These are phyloP conservation scores for Karalla daura DNA, from an alignment of 2,797 vertebrate genomes.

Conservation along the genomic window DNA sequence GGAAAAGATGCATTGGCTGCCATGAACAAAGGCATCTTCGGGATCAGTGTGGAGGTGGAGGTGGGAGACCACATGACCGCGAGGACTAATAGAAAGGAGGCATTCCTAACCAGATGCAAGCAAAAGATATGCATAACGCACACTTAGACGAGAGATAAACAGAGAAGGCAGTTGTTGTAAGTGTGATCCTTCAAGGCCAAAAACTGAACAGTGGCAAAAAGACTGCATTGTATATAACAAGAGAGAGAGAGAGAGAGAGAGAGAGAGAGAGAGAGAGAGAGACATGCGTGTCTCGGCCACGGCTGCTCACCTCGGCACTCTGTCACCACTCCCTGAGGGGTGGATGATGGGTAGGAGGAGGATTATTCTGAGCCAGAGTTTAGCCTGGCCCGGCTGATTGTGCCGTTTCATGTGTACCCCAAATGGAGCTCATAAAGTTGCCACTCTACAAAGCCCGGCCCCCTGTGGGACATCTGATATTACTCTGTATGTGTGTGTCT, in stretches of 20 bases:
- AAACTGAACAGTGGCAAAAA: too few species aligned
- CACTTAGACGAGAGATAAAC: too few species aligned
- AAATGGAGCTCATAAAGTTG: conserved; percentile 70
- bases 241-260: background rate
- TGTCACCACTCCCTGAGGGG: background rate
- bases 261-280: background rate
- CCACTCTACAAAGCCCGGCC: conserved; percentile 54
- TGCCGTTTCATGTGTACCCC: conserved; percentile 45
- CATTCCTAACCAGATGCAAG: too few species aligned
- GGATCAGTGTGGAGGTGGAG: too few species aligned
- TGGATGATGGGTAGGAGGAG: conserved; percentile 4
- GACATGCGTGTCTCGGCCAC: conserved; percentile 16
- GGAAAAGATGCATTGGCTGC: too few species aligned
- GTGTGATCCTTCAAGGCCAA: too few species aligned
- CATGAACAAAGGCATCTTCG: too few species aligned
- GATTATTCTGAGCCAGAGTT: conserved; percentile 41
- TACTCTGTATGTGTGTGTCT: conserved; percentile 19
- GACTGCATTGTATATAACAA: background rate
- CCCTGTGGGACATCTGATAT: conserved; percentile 55
- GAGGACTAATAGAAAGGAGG: too few species aligned
- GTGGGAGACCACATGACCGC: too few species aligned
- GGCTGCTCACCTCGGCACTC: conserved; percentile 17
- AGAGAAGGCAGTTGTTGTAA: too few species aligned
- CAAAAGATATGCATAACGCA: too few species aligned
- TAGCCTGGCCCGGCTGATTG: conserved; percentile 28